A percentile compares a stretch with the other conserved stretches of the same genome.
phyloP scores from a whole-genome alignment of 92 coral and sea anemone species.

The Heliopora coerulea region DNA sequence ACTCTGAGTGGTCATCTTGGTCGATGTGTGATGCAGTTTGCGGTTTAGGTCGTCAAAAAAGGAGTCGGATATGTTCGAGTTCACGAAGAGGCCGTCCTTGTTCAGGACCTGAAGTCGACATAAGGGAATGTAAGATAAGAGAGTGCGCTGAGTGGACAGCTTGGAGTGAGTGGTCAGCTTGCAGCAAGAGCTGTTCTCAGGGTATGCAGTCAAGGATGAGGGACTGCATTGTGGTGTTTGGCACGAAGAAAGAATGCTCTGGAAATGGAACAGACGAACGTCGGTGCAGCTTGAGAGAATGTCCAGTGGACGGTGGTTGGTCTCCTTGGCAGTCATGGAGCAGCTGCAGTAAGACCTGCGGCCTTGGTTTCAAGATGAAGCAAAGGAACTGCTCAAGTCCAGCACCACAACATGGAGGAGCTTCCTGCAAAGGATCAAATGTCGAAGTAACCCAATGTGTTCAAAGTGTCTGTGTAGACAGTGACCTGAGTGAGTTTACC shows the following conservation, averaged over 20 bases:
- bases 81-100: slow-evolving; percentile 20
- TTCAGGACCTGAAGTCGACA: slow-evolving; percentile 40
- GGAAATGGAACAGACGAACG: slow-evolving; percentile 62
- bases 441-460: slow-evolving; percentile 54
- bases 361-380: slow-evolving; percentile 56
- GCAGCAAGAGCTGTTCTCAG: slow-evolving; percentile 23
- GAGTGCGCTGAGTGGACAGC: slow-evolving; percentile 29
- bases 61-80: slow-evolving; percentile 61
- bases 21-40: slow-evolving; percentile 67
- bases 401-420: slow-evolving; percentile 56
- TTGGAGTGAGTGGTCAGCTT: slow-evolving; percentile 24
- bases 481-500: slow-evolving; percentile 49
- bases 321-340: slow-evolving; percentile 76
- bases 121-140: slow-evolving; percentile 18
- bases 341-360: slow-evolving; percentile 68
- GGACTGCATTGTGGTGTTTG: slow-evolving; percentile 38
- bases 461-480: slow-evolving; percentile 31
- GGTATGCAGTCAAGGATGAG: slow-evolving; percentile 16
- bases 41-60: slow-evolving; percentile 53
- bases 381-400: slow-evolving; percentile 64
- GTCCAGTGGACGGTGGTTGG: slow-evolving; percentile 82
- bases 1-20: slow-evolving; percentile 73
- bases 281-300: slow-evolving; percentile 51
- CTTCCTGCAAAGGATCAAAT: slow-evolving; percentile 56
- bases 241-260: slow-evolving; percentile 58